Percentiles rank a stretch among this genome's conserved stretches.
Evolutionary conservation across 2,888 invertebrate genomes (phyloP).

Genomic region (Epirrita christyi): DNA sequence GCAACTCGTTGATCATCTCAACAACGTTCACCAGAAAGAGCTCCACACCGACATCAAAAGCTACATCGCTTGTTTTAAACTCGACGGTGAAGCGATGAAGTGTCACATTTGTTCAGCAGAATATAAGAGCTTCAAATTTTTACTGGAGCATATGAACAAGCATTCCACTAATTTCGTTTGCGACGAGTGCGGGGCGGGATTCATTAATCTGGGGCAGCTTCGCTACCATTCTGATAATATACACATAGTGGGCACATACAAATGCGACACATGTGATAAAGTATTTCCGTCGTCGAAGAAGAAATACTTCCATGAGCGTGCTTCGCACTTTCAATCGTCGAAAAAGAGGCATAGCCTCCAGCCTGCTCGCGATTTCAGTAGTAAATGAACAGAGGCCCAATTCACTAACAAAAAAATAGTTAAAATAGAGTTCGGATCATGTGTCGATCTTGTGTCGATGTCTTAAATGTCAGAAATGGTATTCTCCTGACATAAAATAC

Average conservation of each 20-base stretch:
- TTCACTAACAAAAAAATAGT: no score
- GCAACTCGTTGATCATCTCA: slow-evolving; percentile 34
- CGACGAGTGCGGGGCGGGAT: slow-evolving; percentile 49
- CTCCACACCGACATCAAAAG: slow-evolving; percentile 50
- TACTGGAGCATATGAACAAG: slow-evolving; percentile 67
- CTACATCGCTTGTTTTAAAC: slow-evolving; percentile 63
- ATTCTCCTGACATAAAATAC: no score
- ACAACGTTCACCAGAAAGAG: slow-evolving; percentile 42
- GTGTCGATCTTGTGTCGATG: no score
- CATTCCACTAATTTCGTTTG: slow-evolving; percentile 65
- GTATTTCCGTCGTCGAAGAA: slow-evolving; percentile 27
- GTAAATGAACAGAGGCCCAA: slow-evolving; percentile 46
- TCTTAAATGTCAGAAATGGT: no score
- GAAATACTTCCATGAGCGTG: slow-evolving; percentile 27
- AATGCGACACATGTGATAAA: slow-evolving; percentile 30
- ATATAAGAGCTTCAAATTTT: slow-evolving; percentile 57
- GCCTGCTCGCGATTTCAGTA: slow-evolving; percentile 35
- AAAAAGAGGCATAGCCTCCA: slow-evolving; percentile 12
- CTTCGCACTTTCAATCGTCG: slow-evolving; percentile 14
- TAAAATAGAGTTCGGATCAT: no score
- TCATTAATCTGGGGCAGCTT: slow-evolving; percentile 42
- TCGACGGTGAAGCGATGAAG: slow-evolving; percentile 53
- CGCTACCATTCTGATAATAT: slow-evolving; percentile 49
- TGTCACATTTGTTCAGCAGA: slow-evolving; percentile 57
- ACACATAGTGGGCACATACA: slow-evolving; percentile 52